These are phyloP conservation scores for Mastigias papua DNA, from an alignment of 30 jellyfish, hydroid and myxozoan genomes.

Conservation along the genomic window DNA sequence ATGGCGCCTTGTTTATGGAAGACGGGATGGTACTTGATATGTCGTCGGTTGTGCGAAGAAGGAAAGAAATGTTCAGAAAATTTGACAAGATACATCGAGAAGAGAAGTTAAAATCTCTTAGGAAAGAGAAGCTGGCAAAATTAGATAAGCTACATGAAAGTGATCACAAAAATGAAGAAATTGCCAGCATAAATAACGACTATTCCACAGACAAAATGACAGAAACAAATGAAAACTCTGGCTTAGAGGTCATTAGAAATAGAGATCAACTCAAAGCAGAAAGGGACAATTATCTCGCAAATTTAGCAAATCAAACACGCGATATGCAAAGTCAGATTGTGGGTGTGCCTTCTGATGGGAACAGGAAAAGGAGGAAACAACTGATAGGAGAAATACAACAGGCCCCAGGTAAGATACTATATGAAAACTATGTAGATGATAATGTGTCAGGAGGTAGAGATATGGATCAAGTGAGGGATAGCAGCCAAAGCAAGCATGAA, in stretches of 20 bases:
- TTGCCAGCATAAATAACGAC: no score
- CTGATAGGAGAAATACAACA: no score
- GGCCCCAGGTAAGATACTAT: no score
- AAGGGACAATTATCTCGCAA: neutral
- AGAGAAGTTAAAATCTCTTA: neutral
- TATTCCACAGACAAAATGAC: no score
- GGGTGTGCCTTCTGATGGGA: neutral
- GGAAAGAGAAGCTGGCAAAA: constrained; percentile 33
- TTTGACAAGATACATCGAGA: constrained; percentile 29
- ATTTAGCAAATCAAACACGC: neutral
- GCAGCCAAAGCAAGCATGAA: neutral
- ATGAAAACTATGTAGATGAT: no score
- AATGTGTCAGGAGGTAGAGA: no score
- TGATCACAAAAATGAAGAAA: constrained; percentile 15
- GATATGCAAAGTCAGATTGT: neutral
- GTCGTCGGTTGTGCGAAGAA: neutral
- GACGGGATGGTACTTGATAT: neutral
- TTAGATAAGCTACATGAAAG: constrained; percentile 29
- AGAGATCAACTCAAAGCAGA: neutral
- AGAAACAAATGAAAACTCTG: no score
- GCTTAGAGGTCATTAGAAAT: no score
- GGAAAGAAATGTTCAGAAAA: constrained; percentile 41
- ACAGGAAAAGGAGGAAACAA: neutral
- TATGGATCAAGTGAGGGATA: neutral
- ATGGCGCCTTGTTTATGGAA: neutral